Base-by-base conservation (phyloP, 53 echinoderm and acorn worm species). In the Henricia sp. region DNA sequence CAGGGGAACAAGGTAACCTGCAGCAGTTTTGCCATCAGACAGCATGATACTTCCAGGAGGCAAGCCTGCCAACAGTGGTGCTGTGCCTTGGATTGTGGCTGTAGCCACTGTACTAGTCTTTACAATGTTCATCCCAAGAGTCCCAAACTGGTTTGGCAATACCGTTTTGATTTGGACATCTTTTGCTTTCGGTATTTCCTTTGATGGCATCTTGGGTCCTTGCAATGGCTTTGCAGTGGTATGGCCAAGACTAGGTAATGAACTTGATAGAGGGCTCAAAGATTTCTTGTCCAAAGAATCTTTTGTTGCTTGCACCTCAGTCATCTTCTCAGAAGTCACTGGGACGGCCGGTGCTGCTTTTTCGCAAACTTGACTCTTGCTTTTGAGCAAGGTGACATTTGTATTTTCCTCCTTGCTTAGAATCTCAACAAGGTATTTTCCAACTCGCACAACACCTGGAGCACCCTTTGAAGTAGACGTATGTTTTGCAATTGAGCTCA, bases 361-460 rank as follows among this genome's bases (percentile, higher is more conserved):
- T 19, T 44, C 26, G 10, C 24, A 17, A 29, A 69, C 17, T 52
- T 48, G 11, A 29, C 20, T 71, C 57, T 37, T 82, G 50, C 11
- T 44, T 24, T 24, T 13, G 0, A 52, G 0, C 0, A 35, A 33
- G 17, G 63, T 6, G 4, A 48, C 3, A 52, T 68, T 34, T 48
- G 1, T n/a, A 26, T 69, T 37, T 55, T 68, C 54, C 43, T 70
- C 52, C 37, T 85, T 85, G 38, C 69, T 60, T 19, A 82, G 70
- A 34, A 88, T 88, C 50, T 88, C 88, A 12, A 88, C 70, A 24
- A 78, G 46, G 60, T 57, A 88, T 69, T 78, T 77, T 26, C 88
- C 88, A 51, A 88, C 82, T 55, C 88, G 54, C 26, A 88, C 39
- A 12, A 46, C 70, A 11, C 71, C 70, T 21, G 63, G 21, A 21